These are phyloP conservation scores for Anguilla megastoma DNA, from an alignment of 2,797 vertebrate genomes.

Conservation along the genomic window DNA sequence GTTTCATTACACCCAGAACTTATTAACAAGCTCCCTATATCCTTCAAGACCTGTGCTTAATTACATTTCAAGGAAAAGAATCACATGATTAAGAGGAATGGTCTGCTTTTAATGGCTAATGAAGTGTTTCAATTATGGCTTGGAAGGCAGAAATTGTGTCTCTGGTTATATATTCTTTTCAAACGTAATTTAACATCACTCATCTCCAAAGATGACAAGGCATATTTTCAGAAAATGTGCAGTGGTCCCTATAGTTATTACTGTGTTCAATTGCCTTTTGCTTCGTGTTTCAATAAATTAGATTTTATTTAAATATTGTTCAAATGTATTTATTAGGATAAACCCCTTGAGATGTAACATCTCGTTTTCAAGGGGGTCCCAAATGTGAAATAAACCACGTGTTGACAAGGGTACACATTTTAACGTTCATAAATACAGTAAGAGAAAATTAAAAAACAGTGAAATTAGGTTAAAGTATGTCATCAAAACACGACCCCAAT, in stretches of 20 bases:
- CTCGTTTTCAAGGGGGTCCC: too few relatives aligned
- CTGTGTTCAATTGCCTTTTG: background rate
- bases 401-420: too few relatives aligned
- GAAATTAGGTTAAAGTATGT: background rate
- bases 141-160: slow-evolving; percentile 23
- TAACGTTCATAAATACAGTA: background rate
- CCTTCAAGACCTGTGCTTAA: slow-evolving; percentile 35
- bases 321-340: too few relatives aligned
- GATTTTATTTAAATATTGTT: background rate
- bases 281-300: background rate
- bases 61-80: slow-evolving; percentile 29
- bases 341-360: too few relatives aligned
- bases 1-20: slow-evolving; percentile 33
- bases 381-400: background rate
- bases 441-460: background rate
- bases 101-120: slow-evolving; percentile 24
- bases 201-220: background rate
- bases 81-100: slow-evolving; percentile 15
- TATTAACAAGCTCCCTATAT: slow-evolving; percentile 39
- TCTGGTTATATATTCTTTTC: background rate
- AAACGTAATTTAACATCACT: background rate
- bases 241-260: background rate
- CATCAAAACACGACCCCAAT: background rate
- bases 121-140: slow-evolving; percentile 28
- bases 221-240: background rate